Evolutionary conservation across 1,140 invertebrate genomes (phyloP).

Genomic region (Anastrepha ludens): DNA sequence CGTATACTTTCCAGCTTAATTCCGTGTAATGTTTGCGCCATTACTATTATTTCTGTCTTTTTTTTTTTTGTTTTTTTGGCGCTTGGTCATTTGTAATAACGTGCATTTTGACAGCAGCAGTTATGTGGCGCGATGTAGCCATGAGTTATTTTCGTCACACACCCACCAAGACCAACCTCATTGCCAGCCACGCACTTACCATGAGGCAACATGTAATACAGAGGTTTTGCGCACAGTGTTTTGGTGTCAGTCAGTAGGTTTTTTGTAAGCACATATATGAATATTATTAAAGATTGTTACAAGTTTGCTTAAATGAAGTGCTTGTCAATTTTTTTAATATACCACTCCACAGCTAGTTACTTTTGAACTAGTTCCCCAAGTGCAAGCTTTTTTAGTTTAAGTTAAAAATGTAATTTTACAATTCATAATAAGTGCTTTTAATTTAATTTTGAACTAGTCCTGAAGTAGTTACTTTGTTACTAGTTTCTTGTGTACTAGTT

Average conservation of each 20-base stretch:
- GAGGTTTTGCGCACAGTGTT: background rate
- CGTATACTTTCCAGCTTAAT: background rate
- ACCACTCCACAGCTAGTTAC: too few species aligned
- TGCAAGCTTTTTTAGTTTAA: too few species aligned
- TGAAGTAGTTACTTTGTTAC: too few species aligned
- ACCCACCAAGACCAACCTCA: background rate
- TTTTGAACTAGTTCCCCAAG: too few species aligned
- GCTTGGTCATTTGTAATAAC: conserved; percentile 24
- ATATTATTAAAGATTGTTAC: too few species aligned
- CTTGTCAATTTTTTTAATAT: too few species aligned
- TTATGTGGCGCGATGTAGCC: background rate
- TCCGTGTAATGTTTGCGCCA: conserved; percentile 22
- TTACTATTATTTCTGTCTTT: background rate
- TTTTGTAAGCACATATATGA: too few species aligned
- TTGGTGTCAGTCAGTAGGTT: background rate
- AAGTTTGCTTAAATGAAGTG: too few species aligned
- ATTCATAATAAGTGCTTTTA: too few species aligned
- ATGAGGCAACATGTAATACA: background rate
- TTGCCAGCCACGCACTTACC: background rate
- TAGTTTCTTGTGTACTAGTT: too few species aligned
- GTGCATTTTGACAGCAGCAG: conserved; percentile 22
- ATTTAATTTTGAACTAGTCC: too few species aligned
- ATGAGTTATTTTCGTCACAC: background rate
- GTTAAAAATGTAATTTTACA: too few species aligned
- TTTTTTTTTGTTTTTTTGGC: background rate